These are phyloP conservation scores for Micrasema longulum DNA, from an alignment of 1,140 invertebrate genomes.

Conservation along the genomic window DNA sequence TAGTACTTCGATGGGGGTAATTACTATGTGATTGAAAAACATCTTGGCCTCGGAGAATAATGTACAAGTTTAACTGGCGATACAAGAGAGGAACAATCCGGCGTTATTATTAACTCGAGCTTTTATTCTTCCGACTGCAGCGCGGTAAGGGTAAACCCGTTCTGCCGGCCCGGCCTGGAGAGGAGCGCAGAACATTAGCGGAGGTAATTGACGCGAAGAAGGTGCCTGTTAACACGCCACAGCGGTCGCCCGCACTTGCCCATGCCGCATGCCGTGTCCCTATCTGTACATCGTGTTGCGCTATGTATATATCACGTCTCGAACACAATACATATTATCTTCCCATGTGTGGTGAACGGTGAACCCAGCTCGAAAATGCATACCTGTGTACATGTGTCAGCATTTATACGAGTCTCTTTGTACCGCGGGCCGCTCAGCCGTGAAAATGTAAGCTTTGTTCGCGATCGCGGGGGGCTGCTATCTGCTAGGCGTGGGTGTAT, in stretches of 20 bases:
- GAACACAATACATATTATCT: background rate
- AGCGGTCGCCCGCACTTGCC: constrained; percentile 33
- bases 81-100: background rate
- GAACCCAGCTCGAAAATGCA: constrained; percentile 34
- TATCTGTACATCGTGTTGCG: constrained; percentile 15
- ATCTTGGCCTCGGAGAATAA: background rate
- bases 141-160: background rate
- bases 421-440: constrained; percentile 28
- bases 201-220: constrained; percentile 48
- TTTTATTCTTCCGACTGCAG: background rate
- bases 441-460: constrained; percentile 39
- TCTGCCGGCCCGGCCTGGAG: constrained; percentile 6
- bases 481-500: constrained; percentile 17
- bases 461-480: constrained; percentile 1
- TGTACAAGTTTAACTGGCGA: constrained; percentile 7
- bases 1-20: background rate
- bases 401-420: constrained; percentile 32
- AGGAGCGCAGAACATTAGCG: constrained; percentile 43
- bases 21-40: constrained; percentile 3
- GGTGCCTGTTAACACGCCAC: constrained; percentile 46
- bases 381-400: constrained; percentile 35
- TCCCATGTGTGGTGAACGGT: constrained; percentile 10
- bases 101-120: background rate
- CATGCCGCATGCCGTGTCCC: constrained; percentile 5
- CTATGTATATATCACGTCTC: constrained; percentile 13